Base-by-base conservation (phyloP, 2,113 vertebrate species). In the Meles meles region DNA sequence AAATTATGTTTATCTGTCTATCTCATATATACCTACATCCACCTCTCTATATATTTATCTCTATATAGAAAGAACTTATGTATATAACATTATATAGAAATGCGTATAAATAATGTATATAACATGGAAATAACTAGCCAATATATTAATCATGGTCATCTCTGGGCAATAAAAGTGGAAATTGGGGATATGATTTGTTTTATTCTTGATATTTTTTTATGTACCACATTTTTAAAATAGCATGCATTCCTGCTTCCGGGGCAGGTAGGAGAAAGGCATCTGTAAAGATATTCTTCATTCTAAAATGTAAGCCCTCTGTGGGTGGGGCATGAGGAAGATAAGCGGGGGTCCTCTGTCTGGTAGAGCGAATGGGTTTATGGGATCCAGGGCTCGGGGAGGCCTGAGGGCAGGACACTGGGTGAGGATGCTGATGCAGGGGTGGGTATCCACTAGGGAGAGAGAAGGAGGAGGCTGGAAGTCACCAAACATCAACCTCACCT, bases 101-200 rank as follows among this genome's bases (percentile, higher is more conserved):
- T 67, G 31, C 15, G 34, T 55, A n/a, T 39, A 72, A n/a, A 49
- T 92, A 49, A 63, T 15, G 6, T 18, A 92, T 59, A 23, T 21
- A 29, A 71, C 34, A 90, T 23, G 31, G 65, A 65, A 61, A 52
- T 39, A 29, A 93, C 23, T 59, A 80, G 88, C n/a, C 37, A 88
- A 31, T 57, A 61, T 87, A 92, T 83, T 59, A 94, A 88, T 61
- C n/a, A 63, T 61, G 14, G 7, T 72, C 49, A 72, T 65, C 11
- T 95, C 12, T 84, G 18, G 42, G 31, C 37, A 63, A 81, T 37
- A 5, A 59, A 77, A 93, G 57, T 82, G 42, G 4, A 72, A 85
- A 85, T 39, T 89, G 61, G 3, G 14, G 27, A 11, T n/a, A 27
- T 27, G 42, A 34, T 74, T 61, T 90, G 47, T 49, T 90, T 86